These are phyloP conservation scores for Enteromius paludinosus DNA, from an alignment of 2,797 vertebrate species.

Conservation along the genomic window DNA sequence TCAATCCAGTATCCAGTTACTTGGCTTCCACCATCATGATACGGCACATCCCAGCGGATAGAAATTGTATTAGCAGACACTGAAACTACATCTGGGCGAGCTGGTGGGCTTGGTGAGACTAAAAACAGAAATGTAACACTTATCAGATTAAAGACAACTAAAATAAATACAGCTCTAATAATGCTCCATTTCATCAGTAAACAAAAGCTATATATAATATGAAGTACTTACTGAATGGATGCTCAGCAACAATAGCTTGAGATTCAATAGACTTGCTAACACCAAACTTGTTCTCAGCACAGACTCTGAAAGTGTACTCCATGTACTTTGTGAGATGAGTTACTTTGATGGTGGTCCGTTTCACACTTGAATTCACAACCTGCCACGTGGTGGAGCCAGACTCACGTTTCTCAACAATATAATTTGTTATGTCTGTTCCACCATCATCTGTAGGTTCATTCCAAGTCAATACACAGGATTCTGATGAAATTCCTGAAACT, in stretches of 20 bases:
- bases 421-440: slow-evolving; percentile 93
- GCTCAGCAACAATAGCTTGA: slow-evolving; percentile 90
- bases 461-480: slow-evolving; percentile 93
- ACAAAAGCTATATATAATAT: neutral
- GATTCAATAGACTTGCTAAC: slow-evolving; percentile 97
- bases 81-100: slow-evolving; percentile 90
- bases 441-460: slow-evolving; percentile 91
- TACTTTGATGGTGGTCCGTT: slow-evolving; percentile 97
- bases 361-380: slow-evolving; percentile 96
- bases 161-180: slow-evolving; percentile 4
- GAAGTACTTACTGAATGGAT: slow-evolving; percentile 91
- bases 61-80: slow-evolving; percentile 88
- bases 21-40: slow-evolving; percentile 95
- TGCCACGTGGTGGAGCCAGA: slow-evolving; percentile 95
- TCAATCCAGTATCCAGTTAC: slow-evolving; percentile 98
- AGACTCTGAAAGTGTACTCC: slow-evolving; percentile 98
- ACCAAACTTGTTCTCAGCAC: slow-evolving; percentile 97
- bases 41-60: slow-evolving; percentile 96
- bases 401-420: slow-evolving; percentile 98
- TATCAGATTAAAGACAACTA: neutral
- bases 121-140: slow-evolving; percentile 25
- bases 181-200: neutral
- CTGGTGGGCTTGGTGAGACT: slow-evolving; percentile 96
- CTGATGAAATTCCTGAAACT: slow-evolving; percentile 91
- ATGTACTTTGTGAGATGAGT: slow-evolving; percentile 97